Base-by-base conservation (phyloP, 2,888 invertebrate genomes). In the Drosophila tanythrix region DNA sequence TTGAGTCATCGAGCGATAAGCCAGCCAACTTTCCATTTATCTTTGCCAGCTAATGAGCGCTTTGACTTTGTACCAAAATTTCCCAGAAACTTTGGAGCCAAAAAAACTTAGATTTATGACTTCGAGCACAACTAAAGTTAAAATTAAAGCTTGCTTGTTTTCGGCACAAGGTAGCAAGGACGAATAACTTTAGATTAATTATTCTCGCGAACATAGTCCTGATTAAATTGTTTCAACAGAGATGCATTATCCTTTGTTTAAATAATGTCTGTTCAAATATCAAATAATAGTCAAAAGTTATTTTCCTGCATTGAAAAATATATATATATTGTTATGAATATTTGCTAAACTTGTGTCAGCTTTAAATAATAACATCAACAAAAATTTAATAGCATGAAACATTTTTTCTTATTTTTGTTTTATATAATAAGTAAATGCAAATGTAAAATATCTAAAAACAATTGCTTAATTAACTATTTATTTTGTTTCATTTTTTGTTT, bases 51-150 rank as follows among this genome's bases (percentile, higher is more conserved):
- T 87, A 87, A 85, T 84, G 85, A 82, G 71, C 52, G 53, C 36
- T 51, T 35, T 25, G 63, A 27, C 50, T 71, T 29, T 38, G 21
- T 35, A n/a, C n/a, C 25, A 40, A 58, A 61, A 74, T 60, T 74
- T 60, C 66, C 70, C 70, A 69, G 63, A 84, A 84, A 87, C 58
- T 84, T 88, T 82, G 10, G 59, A 70, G 70, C 70, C 50, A 67
- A 87, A 83, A 36, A 81, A 88, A 75, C 65, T 67, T 58, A 77
- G 80, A 88, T 89, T 89, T 89, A 89, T 84, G 79, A 56, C 74
- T 56, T 43, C 35, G 58, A 57, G 69, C 64, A 35, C 50, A 63
- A 31, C 10, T 31, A 31, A 69, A 74, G 74, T 79, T 74, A 63
- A 68, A 64, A 79, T 75, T 8, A 29, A 51, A 75, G 51, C 61